Base-by-base conservation (phyloP, 1,140 invertebrate genomes). In the Aphelenchoides fujianensis region DNA sequence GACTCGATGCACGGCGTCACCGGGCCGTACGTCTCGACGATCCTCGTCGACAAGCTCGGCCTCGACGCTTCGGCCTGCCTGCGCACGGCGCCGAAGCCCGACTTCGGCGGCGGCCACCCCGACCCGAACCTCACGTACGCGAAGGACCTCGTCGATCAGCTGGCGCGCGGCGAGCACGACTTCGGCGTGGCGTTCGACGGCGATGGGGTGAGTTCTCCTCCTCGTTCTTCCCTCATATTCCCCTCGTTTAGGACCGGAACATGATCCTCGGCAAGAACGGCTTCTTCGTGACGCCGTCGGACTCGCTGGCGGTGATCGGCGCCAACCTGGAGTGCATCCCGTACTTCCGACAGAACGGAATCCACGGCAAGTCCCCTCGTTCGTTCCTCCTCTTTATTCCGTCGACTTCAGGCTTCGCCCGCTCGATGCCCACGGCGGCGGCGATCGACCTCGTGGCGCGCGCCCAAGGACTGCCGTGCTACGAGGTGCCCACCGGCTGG, bases 141-240 rank as follows among this genome's bases (percentile, higher is more conserved):
- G 16, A 90, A 90, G 55, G 90, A 92, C 83, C 88, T 98, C 35
- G 93, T 96, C 0, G 86, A 90, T n/a, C 55, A 66, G 53, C 57
- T 84, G 59, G 80, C 90, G 79, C 88, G 89, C 76, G 91, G 92
- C 0, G 89, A 90, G 63, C 92, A 92, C 84, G 92, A 94, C 85
- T 92, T 99, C 82, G 97, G 96, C 37, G 95, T 93, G 36, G 97
- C 97, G 59, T 99, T 98, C 86, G 97, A 99, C 88, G 96, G 96
- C 7, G 96, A 98, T 87, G 95, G 95, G 70, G 91, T 90, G 85
- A 86, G 86, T 84, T 54, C n/a, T n/a, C n/a, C n/a, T n/a, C n/a
- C n/a, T n/a, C n/a, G n/a, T n/a, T n/a, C n/a, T n/a, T n/a, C n/a
- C n/a, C n/a, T 41, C 9, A 23, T 5, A 9, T 63, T 1, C 66